These are phyloP conservation scores for Prolemur simus DNA, from an alignment of 2,113 vertebrate species.

Conservation along the genomic window DNA sequence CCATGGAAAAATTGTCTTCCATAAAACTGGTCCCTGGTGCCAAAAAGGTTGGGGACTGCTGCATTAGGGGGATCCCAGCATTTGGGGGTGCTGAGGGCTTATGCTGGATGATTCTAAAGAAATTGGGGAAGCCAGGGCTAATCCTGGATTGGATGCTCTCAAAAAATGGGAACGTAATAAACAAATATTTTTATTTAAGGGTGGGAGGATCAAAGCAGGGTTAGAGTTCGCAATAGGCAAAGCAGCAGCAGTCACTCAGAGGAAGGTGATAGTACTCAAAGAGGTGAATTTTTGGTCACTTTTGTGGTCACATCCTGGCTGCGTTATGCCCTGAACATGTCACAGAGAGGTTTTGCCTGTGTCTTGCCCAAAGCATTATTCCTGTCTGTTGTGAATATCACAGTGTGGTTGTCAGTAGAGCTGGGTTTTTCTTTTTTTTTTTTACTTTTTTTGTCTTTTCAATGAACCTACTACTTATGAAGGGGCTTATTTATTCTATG, in stretches of 20 bases:
- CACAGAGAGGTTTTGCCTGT: not conserved
- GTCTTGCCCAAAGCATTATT: not conserved
- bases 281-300: not conserved
- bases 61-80: not conserved
- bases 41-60: too few species aligned
- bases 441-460: not conserved
- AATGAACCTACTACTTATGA: not conserved
- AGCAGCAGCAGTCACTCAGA: not conserved
- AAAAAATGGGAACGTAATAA: not conserved
- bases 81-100: not conserved
- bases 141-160: not conserved
- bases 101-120: not conserved
- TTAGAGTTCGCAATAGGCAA: not conserved
- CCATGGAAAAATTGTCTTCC: too few species aligned
- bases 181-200: not conserved
- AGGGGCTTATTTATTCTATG: not conserved
- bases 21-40: too few species aligned
- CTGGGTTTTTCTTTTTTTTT: not conserved
- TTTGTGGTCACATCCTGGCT: not conserved
- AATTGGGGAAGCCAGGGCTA: not conserved
- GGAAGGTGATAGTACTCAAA: not conserved
- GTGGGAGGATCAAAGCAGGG: not conserved
- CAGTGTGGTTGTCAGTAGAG: not conserved
- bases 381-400: not conserved
- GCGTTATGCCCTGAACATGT: not conserved